phyloP scores from a whole-genome alignment of 2,113 vertebrate species.

The Ovis canadensis region DNA sequence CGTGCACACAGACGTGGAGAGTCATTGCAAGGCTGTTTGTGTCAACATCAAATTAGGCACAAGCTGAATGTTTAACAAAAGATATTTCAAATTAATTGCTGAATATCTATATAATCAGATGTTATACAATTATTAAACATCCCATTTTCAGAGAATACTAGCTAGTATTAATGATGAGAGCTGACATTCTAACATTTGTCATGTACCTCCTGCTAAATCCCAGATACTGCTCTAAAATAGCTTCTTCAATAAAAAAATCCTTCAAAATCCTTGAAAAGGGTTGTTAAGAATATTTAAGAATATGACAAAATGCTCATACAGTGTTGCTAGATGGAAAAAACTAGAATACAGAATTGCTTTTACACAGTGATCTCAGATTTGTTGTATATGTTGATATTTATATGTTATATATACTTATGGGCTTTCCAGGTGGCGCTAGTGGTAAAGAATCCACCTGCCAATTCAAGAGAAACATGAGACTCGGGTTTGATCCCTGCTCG shows the following conservation, averaged over 20 bases:
- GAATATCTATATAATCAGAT: neutral
- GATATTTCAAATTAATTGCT: neutral
- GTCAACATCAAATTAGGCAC: neutral
- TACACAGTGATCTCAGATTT: neutral
- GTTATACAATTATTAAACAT: neutral
- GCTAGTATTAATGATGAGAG: neutral
- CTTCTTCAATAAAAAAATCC: neutral
- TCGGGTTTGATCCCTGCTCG: rapidly evolving
- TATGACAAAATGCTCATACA: neutral
- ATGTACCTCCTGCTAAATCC: neutral
- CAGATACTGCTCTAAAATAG: slow-evolving; percentile 16
- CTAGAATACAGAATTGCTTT: neutral
- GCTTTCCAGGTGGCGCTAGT: neutral
- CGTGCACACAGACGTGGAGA: neutral
- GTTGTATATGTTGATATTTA: neutral
- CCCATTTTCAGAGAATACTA: neutral
- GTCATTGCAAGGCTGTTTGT: neutral
- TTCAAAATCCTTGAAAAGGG: neutral
- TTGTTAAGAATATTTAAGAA: neutral
- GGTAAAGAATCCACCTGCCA: neutral
- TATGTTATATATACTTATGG: neutral
- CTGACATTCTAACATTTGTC: neutral
- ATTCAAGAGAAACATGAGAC: neutral
- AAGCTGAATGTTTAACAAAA: neutral
- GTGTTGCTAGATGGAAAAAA: neutral